phyloP scores from a whole-genome alignment of 2,888 invertebrate genomes.

The Phania funesta region DNA sequence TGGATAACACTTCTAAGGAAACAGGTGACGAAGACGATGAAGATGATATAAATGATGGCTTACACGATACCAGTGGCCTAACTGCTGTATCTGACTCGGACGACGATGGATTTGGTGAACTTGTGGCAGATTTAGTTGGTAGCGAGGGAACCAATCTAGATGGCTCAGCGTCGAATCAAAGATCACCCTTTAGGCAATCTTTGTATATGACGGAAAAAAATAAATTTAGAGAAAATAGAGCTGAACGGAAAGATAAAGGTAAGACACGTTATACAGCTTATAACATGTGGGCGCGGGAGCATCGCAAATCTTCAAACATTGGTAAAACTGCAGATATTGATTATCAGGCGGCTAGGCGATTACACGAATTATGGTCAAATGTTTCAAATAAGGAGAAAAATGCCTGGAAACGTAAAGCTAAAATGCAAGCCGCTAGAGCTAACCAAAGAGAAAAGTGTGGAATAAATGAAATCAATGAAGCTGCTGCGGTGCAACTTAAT shows the following conservation, averaged over 20 bases:
- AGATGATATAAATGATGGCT: conserved; percentile 47
- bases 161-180: conserved; percentile 68
- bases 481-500: conserved; percentile 46
- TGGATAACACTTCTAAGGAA: conserved; percentile 68
- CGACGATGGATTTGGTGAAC: conserved; percentile 76
- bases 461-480: conserved; percentile 35
- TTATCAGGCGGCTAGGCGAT: conserved; percentile 86
- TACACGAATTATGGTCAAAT: conserved; percentile 94
- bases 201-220: conserved; percentile 90
- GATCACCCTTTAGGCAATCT: conserved; percentile 78
- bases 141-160: conserved; percentile 72
- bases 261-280: conserved; percentile 92
- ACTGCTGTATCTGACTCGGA: conserved; percentile 68
- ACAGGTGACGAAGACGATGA: conserved; percentile 69
- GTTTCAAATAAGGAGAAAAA: conserved; percentile 85
- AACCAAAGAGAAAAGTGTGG: conserved; percentile 69
- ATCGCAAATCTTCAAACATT: conserved; percentile 82
- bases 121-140: conserved; percentile 76
- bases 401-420: conserved; percentile 91
- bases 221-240: conserved; percentile 84
- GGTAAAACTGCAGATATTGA: conserved; percentile 48
- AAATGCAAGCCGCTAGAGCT: conserved; percentile 78
- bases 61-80: conserved; percentile 55
- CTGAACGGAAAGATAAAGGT: conserved; percentile 90
- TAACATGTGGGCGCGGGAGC: conserved; percentile 94